These are phyloP conservation scores for Patella depressa DNA, from an alignment of 2,888 invertebrate genomes.

Conservation along the genomic window DNA sequence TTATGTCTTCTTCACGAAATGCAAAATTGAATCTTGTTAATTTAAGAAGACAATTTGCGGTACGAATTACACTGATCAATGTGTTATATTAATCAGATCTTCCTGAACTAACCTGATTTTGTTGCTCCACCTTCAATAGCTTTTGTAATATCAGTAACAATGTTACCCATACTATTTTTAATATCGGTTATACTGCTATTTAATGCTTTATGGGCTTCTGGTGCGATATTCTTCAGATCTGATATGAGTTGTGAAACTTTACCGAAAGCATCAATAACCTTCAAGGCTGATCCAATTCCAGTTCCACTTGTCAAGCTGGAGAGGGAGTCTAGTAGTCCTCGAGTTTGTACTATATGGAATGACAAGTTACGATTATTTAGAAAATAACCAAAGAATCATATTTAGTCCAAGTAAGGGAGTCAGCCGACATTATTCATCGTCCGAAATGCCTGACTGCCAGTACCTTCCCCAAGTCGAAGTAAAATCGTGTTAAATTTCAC, in stretches of 20 bases:
- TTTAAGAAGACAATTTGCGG: too few species aligned
- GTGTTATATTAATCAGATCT: too few species aligned
- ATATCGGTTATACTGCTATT: background rate
- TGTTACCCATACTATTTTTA: slow-evolving; percentile 1
- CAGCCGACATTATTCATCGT: too few species aligned
- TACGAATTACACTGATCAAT: too few species aligned
- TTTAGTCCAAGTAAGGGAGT: too few species aligned
- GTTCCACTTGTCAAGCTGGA: background rate
- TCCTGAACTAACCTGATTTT: background rate
- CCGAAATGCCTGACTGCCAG: too few species aligned
- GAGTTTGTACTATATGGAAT: background rate
- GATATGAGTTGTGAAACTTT: background rate
- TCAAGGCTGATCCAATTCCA: background rate
- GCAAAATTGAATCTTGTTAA: too few species aligned
- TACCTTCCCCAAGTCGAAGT: too few species aligned
- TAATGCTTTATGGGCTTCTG: slow-evolving; percentile 3
- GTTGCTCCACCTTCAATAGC: background rate
- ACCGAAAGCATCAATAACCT: background rate
- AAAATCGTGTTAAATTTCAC: too few species aligned
- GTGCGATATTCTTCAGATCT: background rate
- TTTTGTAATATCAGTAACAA: slow-evolving; percentile 1
- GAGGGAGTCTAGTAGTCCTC: background rate
- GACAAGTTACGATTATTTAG: too few species aligned
- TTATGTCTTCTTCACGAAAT: too few species aligned
- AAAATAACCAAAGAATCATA: too few species aligned